These are phyloP conservation scores for Platerodrilus igneus DNA, from an alignment of 2,888 invertebrate species.

Conservation along the genomic window DNA sequence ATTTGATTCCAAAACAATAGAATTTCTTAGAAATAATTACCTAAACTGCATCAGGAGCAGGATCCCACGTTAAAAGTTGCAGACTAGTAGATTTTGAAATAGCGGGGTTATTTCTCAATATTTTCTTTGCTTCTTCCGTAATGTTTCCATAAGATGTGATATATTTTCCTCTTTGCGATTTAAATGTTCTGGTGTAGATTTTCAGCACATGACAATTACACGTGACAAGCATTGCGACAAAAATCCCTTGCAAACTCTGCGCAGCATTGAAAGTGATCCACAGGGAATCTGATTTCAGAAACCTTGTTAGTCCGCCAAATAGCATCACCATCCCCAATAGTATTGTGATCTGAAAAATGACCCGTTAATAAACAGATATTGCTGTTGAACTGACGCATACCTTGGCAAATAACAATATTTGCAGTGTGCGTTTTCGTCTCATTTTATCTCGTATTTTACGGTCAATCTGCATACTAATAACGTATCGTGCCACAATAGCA, in stretches of 20 bases:
- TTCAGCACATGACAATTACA: conserved; percentile 56
- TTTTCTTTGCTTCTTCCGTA: conserved; percentile 28
- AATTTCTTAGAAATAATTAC: too few species aligned
- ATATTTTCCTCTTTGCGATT: conserved; percentile 33
- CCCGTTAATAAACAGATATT: not conserved
- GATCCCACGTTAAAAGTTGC: conserved; percentile 48
- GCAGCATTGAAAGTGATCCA: conserved; percentile 50
- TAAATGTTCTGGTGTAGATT: conserved; percentile 43
- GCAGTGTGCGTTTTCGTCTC: conserved; percentile 55
- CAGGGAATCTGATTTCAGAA: conserved; percentile 42
- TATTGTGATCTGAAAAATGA: conserved; percentile 44
- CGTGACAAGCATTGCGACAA: conserved; percentile 59
- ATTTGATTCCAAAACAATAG: too few species aligned
- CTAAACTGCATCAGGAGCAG: conserved; percentile 47
- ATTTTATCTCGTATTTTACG: conserved; percentile 57
- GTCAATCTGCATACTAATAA: conserved; percentile 57
- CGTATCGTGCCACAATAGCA: conserved; percentile 55
- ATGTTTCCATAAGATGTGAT: conserved; percentile 33
- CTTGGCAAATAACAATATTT: conserved; percentile 57
- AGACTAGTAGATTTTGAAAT: conserved; percentile 46
- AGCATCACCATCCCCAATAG: conserved; percentile 43
- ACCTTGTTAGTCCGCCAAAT: conserved; percentile 45
- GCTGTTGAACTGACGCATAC: conserved; percentile 48
- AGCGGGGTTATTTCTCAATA: conserved; percentile 31
- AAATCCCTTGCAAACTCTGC: conserved; percentile 56